phyloP scores from a whole-genome alignment of 2,888 invertebrate species.

The Calephelis perditalis region DNA sequence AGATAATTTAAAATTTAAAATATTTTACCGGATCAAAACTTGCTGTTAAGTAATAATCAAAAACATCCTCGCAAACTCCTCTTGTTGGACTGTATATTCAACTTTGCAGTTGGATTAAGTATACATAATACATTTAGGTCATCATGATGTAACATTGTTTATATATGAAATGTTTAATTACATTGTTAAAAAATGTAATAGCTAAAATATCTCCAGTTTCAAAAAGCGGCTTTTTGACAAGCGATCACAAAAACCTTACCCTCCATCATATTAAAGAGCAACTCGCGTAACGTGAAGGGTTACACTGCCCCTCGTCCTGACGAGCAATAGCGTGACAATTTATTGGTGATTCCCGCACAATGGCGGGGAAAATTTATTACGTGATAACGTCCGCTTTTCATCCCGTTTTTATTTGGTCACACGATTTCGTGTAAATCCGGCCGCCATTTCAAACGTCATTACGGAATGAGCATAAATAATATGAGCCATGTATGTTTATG shows the following conservation, averaged over 20 bases:
- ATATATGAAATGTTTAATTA: no score
- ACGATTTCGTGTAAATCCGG: constrained; percentile 45
- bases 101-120: no score
- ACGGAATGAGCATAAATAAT: constrained; percentile 26
- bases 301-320: constrained; percentile 32
- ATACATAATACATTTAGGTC: no score
- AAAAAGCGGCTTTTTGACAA: no score
- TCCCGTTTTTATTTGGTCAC: constrained; percentile 43
- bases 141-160: no score
- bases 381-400: constrained; percentile 63
- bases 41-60: no score
- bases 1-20: no score
- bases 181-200: no score
- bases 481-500: constrained; percentile 3
- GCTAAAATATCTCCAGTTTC: no score
- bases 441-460: constrained; percentile 28
- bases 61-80: no score
- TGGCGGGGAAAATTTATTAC: constrained; percentile 62
- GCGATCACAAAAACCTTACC: constrained; percentile 9
- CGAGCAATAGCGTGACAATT: constrained; percentile 58
- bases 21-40: no score
- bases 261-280: constrained; percentile 24
- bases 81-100: no score
- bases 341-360: constrained; percentile 69
- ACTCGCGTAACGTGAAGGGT: constrained; percentile 30